phyloP scores from a whole-genome alignment of 2,888 invertebrate genomes.

The Nemoura dubitans region DNA sequence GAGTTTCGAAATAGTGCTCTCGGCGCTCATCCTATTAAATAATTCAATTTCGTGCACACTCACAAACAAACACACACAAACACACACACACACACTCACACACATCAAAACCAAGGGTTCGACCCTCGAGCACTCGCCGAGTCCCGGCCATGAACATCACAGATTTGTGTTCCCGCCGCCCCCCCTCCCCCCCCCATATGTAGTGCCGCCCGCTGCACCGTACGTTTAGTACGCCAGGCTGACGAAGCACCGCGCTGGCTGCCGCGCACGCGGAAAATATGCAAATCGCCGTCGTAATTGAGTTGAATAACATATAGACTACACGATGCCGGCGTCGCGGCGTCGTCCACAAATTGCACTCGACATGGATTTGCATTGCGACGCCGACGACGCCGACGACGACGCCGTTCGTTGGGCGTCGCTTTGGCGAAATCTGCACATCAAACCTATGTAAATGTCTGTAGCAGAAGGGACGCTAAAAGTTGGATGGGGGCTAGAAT shows the following conservation, averaged over 20 bases:
- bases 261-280: not conserved
- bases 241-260: no score
- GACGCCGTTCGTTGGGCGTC: no score
- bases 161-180: not conserved
- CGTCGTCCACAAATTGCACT: constrained; percentile 1
- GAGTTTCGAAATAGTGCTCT: not conserved
- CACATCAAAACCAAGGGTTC: not conserved
- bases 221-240: not conserved
- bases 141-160: not conserved
- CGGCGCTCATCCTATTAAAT: not conserved
- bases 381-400: not conserved
- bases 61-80: not conserved
- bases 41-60: not conserved
- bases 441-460: not conserved
- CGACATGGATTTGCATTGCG: not conserved
- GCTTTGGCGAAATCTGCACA: constrained; percentile 1
- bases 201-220: not conserved
- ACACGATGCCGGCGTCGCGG: not conserved
- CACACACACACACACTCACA: no score
- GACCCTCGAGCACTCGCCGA: not conserved
- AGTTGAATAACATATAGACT: not conserved
- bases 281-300: not conserved
- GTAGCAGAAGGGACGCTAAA: no score
- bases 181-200: no score
- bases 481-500: no score